These are phyloP conservation scores for Pandion haliaetus DNA, from an alignment of 2,113 vertebrate genomes.

Conservation along the genomic window DNA sequence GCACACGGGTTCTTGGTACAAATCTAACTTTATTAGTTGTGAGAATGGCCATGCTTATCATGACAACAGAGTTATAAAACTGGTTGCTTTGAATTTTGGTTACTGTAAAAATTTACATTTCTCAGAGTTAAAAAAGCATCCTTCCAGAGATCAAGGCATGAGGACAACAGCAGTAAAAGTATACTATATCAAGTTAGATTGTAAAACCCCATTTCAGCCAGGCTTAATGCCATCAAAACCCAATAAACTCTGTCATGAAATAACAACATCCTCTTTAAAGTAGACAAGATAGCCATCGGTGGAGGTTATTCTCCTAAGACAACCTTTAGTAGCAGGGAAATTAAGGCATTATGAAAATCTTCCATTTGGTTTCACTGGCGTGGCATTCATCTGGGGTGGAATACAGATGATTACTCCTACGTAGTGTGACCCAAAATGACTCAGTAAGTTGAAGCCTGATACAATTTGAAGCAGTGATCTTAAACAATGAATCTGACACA, in stretches of 20 bases:
- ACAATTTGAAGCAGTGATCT: not conserved
- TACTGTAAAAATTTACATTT: not conserved
- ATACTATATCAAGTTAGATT: not conserved
- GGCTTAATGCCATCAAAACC: not conserved
- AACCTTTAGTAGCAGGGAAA: not conserved
- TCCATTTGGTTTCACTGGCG: not conserved
- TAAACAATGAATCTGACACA: not conserved
- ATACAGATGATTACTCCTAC: not conserved
- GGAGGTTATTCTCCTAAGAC: not conserved
- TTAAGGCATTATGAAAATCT: not conserved
- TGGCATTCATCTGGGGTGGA: not conserved
- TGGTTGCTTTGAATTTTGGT: not conserved
- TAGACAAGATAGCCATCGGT: not conserved
- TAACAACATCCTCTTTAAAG: not conserved
- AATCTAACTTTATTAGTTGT: not conserved
- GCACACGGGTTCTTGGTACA: not conserved
- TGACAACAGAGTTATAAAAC: not conserved
- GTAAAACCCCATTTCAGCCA: not conserved
- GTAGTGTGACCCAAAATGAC: not conserved
- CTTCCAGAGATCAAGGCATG: not conserved
- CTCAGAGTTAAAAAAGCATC: not conserved
- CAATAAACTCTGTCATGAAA: not conserved
- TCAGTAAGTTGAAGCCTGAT: not conserved
- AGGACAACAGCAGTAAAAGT: not conserved
- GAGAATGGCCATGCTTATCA: rapidly evolving